Conservation (phyloP, 1,140 invertebrate genomes). For the Drosophila tani region DNA sequence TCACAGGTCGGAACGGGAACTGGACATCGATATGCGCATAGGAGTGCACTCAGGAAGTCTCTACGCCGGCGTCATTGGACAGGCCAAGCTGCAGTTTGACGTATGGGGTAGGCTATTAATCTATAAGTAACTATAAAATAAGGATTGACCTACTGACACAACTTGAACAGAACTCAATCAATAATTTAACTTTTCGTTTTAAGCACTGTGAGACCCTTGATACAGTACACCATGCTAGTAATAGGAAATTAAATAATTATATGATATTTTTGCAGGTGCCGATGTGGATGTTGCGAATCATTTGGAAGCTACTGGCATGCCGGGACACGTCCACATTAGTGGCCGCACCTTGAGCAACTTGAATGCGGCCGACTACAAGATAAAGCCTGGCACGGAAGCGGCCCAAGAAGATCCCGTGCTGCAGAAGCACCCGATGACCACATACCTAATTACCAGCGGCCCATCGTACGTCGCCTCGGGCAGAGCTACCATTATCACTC, state of each 20-base stretch:
- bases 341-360: slow-evolving; percentile 7
- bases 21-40: slow-evolving; percentile 98
- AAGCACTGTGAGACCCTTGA: too few species aligned
- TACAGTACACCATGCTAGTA: too few species aligned
- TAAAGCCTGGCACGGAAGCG: background rate
- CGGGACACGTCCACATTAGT: slow-evolving; percentile 89
- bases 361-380: background rate
- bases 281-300: slow-evolving; percentile 97
- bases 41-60: slow-evolving; percentile 97
- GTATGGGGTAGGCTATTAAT: slow-evolving; percentile 90
- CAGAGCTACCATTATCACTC: background rate
- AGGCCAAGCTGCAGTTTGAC: slow-evolving; percentile 97
- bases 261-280: slow-evolving; percentile 27
- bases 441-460: background rate
- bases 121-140: too few species aligned
- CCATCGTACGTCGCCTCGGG: background rate
- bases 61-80: slow-evolving; percentile 94
- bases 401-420: background rate
- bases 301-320: slow-evolving; percentile 95
- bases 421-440: slow-evolving; percentile 1
- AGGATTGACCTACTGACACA: too few species aligned
- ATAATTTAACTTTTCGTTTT: background rate
- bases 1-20: slow-evolving; percentile 88
- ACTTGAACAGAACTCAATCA: too few species aligned
- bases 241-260: background rate